Conservation (phyloP, 2,113 vertebrate species). For the Nymphicus hollandicus region DNA sequence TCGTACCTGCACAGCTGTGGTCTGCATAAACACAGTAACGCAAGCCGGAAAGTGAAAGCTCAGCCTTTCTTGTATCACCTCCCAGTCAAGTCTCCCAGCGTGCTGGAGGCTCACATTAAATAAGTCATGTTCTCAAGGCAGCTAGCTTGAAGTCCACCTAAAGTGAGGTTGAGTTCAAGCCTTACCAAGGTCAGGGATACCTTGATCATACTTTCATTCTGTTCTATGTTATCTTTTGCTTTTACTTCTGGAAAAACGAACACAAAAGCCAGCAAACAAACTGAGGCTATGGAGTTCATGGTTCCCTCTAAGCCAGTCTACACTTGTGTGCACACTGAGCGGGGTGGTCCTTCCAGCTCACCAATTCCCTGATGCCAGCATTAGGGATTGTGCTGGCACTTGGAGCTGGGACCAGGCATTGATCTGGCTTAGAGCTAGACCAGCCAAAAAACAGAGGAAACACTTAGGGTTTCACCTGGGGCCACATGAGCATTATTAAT, state of each 20-base stretch:
- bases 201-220: background rate
- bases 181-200: too few species aligned
- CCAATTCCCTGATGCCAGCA: rapidly evolving
- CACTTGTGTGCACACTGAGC: rapidly evolving
- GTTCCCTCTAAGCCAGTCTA: background rate
- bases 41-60: background rate
- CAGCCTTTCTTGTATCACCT: rapidly evolving
- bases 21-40: conserved; percentile 57
- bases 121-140: background rate
- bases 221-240: rapidly evolving
- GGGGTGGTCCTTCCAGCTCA: background rate
- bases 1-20: conserved; percentile 86
- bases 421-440: background rate
- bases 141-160: background rate
- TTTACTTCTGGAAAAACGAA: background rate
- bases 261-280: background rate
- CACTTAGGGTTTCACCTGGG: background rate
- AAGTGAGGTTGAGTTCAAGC: background rate
- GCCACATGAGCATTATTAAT: rapidly evolving
- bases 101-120: background rate
- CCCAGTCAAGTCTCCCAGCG: rapidly evolving
- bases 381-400: background rate
- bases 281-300: background rate
- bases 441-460: rapidly evolving
- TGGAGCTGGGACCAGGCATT: background rate